Base-by-base conservation (phyloP, 2,113 vertebrate species). In the Plotosus lineatus region DNA sequence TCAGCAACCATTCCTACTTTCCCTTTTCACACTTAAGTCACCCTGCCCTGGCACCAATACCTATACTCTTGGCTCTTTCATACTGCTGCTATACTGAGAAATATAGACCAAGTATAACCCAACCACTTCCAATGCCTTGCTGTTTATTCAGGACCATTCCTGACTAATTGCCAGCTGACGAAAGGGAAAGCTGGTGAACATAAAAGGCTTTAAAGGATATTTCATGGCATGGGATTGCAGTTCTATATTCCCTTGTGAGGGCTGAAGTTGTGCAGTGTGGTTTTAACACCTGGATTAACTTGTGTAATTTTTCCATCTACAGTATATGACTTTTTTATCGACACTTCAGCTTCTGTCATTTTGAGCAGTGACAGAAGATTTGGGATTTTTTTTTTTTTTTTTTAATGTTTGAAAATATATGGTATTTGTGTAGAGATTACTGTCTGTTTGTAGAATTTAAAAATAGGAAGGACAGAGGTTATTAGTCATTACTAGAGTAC, bases 21-120 rank as follows among this genome's bases (percentile, higher is more conserved):
- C 46, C 50, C 61, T 80, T 46, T 82, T 84, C 83, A 77, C 85
- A 86, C 85, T 86, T 84, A 86, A 73, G 61, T 84, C 85, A 86
- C 66, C 83, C 77, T 84, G 36, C 44, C 80, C 83, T 84, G 83
- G 82, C 75, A 81, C 21, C 33, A 14, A 10, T 23, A 69, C 7
- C 8, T 69, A 78, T 69, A 31, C 38, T 38, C 40, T 28, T 66
- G 48, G 48, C 80, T 69, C 66, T 46, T 65, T 28, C 36, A 66
- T 80, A 50, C 42, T 53, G 42, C 12, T 83, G 26, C 38, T 23
- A 1, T 33, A 65, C 31, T 56, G 73, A 73, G 66, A 77, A 50
- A 69, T 4, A 51, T n/a, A 72, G 44, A 58, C 11, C 61, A 75
- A 26, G 36, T 51, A 55, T 63, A 66, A 44, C 6, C 19, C 5